These are phyloP conservation scores for Chloroceryle inda DNA, from an alignment of 2,797 vertebrate genomes.

Conservation along the genomic window DNA sequence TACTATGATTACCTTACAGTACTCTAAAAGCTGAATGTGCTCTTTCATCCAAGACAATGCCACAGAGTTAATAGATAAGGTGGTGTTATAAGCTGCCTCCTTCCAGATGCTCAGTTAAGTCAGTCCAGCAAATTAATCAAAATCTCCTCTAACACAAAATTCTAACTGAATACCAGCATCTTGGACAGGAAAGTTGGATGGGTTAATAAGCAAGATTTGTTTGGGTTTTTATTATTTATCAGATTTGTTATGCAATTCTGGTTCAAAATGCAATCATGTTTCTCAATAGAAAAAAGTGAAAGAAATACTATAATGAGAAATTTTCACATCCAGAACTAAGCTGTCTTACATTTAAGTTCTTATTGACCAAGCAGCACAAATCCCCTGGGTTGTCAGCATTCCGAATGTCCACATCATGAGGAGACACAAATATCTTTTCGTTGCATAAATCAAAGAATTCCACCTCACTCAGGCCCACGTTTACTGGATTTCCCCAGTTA, in stretches of 20 bases:
- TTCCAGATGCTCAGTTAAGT: neutral
- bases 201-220: neutral
- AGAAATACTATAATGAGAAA: neutral
- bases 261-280: neutral
- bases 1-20: neutral
- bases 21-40: neutral
- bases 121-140: neutral
- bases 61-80: neutral
- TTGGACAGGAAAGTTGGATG: neutral
- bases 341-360: slow-evolving; percentile 81
- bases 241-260: neutral
- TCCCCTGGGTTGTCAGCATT: slow-evolving; percentile 86
- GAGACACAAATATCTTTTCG: slow-evolving; percentile 89
- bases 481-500: slow-evolving; percentile 89
- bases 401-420: slow-evolving; percentile 91
- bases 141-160: neutral
- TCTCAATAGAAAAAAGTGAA: neutral
- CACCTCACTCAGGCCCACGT: slow-evolving; percentile 91
- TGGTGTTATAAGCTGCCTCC: neutral
- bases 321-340: neutral
- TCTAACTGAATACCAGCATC: neutral
- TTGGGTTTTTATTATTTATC: neutral
- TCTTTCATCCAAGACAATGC: neutral
- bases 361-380: slow-evolving; percentile 89
- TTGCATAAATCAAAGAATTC: slow-evolving; percentile 91